Evolutionary conservation across 2,888 invertebrate species (phyloP), one percentile per base, ranked within the genome.

Genomic region (Drosophila monieri): DNA sequence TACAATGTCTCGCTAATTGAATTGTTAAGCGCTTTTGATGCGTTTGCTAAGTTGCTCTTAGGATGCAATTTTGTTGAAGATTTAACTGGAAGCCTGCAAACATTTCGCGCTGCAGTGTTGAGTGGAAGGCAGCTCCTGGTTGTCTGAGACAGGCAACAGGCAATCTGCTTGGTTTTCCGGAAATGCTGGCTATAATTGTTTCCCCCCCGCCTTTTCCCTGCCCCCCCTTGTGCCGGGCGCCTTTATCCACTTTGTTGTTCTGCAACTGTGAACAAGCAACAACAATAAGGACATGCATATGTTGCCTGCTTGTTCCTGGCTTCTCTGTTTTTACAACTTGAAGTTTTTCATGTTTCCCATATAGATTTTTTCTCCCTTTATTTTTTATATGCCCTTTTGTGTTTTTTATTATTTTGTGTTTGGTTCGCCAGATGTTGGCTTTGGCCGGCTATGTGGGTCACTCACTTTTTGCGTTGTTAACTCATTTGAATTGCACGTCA

Each of bases 401-500:
- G 12, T 49, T 51, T 64, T 61, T 46, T 64, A 37, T 60, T 70
- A 49, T 71, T 71, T 43, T n/a, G 10, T 30, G n/a, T 25, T 30
- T 49, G 68, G 53, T 59, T 70, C 61, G 62, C 64, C 60, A 61
- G 74, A 48, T 72, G 73, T 49, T 65, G 49, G 62, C 53, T 56
- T 46, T 64, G 64, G 47, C 57, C 46, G 44, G 41, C 41, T 47
- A 65, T 65, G 64, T 70, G 66, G 73, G 73, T 73, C 73, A 73
- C 65, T 73, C 55, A 66, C 55, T 48, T 58, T 59, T 69, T 61
- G 73, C 57, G 67, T 37, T 87, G 83, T 81, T 85, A 85, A 84
- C 80, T 86, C 86, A 84, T 86, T 86, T 74, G 86, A 84, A 86
- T 88, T 72, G 88, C 85, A 84, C 85, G 87, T 88, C 84, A 88